These are phyloP conservation scores for Trachelus troglodyta DNA, from an alignment of 2,888 invertebrate species.

Conservation along the genomic window DNA sequence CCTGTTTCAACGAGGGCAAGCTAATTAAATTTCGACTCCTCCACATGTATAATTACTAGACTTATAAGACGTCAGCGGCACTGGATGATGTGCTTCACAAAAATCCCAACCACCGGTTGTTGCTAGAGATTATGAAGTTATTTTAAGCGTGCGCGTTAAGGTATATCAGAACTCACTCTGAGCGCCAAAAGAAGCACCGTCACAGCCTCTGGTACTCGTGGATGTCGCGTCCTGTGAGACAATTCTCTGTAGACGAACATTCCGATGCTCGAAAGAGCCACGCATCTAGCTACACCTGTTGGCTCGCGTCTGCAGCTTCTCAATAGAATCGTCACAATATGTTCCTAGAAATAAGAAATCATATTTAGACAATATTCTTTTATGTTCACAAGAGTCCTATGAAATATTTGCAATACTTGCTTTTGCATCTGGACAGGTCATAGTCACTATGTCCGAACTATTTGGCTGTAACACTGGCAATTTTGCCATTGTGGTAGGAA, in stretches of 20 bases:
- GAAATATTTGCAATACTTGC: constrained; percentile 61
- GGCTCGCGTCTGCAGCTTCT: constrained; percentile 91
- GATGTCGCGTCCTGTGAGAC: constrained; percentile 72
- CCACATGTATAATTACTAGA: background rate
- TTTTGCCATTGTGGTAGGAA: constrained; percentile 78
- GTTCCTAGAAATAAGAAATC: constrained; percentile 73
- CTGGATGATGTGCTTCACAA: background rate
- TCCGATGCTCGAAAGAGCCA: constrained; percentile 88
- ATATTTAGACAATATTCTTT: background rate
- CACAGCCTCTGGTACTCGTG: constrained; percentile 76
- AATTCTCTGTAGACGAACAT: constrained; percentile 78
- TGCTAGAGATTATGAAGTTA: background rate
- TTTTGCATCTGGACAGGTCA: constrained; percentile 81
- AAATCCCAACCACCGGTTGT: background rate
- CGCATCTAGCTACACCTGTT: constrained; percentile 86
- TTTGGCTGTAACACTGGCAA: constrained; percentile 78
- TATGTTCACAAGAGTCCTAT: constrained; percentile 8
- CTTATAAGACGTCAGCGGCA: background rate
- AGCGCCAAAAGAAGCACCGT: constrained; percentile 76
- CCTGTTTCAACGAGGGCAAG: background rate
- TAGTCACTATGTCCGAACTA: constrained; percentile 69
- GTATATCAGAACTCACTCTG: constrained; percentile 68
- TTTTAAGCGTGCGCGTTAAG: background rate
- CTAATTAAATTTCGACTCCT: background rate
- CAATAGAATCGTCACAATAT: constrained; percentile 86